Evolutionary conservation across 1,140 invertebrate species (phyloP).

Genomic region (Drosophila mojavensis): DNA sequence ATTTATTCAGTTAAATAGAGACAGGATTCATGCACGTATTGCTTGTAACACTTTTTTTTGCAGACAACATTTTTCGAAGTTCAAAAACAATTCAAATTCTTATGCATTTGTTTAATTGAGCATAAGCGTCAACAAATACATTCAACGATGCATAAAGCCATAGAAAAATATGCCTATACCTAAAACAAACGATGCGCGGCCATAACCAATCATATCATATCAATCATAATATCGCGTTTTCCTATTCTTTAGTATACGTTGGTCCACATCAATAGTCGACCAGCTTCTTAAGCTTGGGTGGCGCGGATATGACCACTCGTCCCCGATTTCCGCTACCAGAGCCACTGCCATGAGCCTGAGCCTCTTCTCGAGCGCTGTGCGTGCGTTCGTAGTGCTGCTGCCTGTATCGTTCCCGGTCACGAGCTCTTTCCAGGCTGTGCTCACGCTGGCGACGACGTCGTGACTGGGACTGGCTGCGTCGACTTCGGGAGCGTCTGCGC

Average conservation of each 20-base stretch:
- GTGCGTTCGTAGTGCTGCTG: slow-evolving; percentile 59
- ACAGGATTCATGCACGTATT: too few species aligned
- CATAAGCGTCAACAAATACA: slow-evolving; percentile 48
- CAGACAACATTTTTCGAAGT: too few species aligned
- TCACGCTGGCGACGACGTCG: slow-evolving; percentile 57
- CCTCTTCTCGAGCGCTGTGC: slow-evolving; percentile 43
- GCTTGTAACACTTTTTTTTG: too few species aligned
- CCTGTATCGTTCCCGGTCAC: slow-evolving; percentile 57
- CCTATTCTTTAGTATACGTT: slow-evolving; percentile 15
- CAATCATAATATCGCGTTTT: slow-evolving; percentile 4
- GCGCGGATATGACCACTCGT: slow-evolving; percentile 77
- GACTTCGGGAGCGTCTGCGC: slow-evolving; percentile 54
- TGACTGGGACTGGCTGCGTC: slow-evolving; percentile 58
- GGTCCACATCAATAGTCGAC: slow-evolving; percentile 72
- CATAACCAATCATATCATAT: slow-evolving; percentile 12
- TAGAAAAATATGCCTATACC: slow-evolving; percentile 47
- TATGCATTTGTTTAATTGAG: slow-evolving; percentile 17
- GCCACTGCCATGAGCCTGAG: slow-evolving; percentile 36
- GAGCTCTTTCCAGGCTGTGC: slow-evolving; percentile 55
- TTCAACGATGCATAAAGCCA: slow-evolving; percentile 42
- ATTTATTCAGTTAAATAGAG: too few species aligned
- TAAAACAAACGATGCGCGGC: slow-evolving; percentile 45
- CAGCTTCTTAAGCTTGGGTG: slow-evolving; percentile 81
- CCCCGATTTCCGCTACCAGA: slow-evolving; percentile 59
- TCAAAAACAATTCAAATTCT: too few species aligned